Conservation (phyloP, 2,113 vertebrate species). For the Leuciscus idus region DNA sequence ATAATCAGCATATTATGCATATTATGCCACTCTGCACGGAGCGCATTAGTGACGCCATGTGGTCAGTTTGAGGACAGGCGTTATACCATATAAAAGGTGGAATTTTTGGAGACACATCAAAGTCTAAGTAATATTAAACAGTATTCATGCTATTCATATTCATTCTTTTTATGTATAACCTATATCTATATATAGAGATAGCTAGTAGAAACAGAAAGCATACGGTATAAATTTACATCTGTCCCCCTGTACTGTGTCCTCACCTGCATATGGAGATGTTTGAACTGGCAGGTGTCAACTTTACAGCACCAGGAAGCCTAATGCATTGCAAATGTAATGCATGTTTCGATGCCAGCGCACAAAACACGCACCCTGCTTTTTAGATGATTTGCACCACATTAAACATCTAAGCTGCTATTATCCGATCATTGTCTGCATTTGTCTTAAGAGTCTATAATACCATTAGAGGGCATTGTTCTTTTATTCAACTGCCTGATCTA, state of each 20-base stretch:
- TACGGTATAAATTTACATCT: background rate
- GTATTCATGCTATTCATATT: background rate
- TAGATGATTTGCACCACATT: constrained; percentile 7
- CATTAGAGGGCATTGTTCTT: constrained; percentile 47
- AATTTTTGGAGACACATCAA: background rate
- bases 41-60: constrained; percentile 1
- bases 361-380: constrained; percentile 52
- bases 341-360: constrained; percentile 57
- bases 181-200: background rate
- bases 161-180: background rate
- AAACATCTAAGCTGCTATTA: background rate
- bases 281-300: constrained; percentile 73
- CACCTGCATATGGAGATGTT: constrained; percentile 53
- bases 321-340: constrained; percentile 72
- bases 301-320: constrained; percentile 66
- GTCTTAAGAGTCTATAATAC: background rate
- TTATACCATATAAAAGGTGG: background rate
- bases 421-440: background rate
- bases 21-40: background rate
- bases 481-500: constrained; percentile 35
- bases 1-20: background rate
- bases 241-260: constrained; percentile 32
- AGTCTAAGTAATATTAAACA: background rate
- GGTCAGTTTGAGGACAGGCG: background rate
- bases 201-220: constrained; percentile 7